Percentiles rank a stretch among this genome's conserved stretches.
phyloP scores from a whole-genome alignment of 2,797 vertebrate genomes.

The Lepilemur septentrionalis region DNA sequence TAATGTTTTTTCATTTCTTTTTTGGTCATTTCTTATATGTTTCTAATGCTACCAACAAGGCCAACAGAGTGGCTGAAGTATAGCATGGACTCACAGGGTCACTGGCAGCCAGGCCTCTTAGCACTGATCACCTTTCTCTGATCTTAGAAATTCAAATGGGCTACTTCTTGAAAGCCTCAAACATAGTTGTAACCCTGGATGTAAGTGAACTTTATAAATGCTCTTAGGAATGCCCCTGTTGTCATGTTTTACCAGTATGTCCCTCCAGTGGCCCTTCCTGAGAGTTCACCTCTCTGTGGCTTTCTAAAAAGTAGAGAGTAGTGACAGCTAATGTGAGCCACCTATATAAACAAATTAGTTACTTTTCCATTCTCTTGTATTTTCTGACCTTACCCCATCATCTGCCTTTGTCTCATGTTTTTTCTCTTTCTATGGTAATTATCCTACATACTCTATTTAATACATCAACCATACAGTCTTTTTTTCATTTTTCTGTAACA shows the following conservation, averaged over 20 bases:
- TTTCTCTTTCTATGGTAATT: not conserved
- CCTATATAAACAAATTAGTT: not conserved
- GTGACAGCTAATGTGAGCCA: not conserved
- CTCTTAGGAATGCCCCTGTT: not conserved
- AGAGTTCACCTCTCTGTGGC: not conserved
- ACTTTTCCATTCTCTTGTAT: not conserved
- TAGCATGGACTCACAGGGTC: not conserved
- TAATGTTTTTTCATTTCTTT: not conserved
- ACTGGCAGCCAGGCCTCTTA: not conserved
- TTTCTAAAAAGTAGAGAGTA: not conserved
- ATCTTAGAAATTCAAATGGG: not conserved
- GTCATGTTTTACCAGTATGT: not conserved
- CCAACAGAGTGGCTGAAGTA: not conserved
- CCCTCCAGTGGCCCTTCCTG: not conserved
- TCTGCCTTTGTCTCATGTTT: not conserved
- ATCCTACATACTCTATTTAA: not conserved
- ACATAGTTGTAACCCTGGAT: not conserved
- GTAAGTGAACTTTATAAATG: not conserved
- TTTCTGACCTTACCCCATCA: too few relatives aligned
- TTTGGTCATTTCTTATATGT: not conserved
- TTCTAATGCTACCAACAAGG: not conserved
- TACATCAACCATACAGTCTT: not conserved
- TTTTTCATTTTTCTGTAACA: not conserved
- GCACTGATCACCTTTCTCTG: not conserved
- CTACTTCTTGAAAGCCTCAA: not conserved